Conservation (phyloP, 1,140 invertebrate genomes). For the Ridgeia piscesae region DNA sequence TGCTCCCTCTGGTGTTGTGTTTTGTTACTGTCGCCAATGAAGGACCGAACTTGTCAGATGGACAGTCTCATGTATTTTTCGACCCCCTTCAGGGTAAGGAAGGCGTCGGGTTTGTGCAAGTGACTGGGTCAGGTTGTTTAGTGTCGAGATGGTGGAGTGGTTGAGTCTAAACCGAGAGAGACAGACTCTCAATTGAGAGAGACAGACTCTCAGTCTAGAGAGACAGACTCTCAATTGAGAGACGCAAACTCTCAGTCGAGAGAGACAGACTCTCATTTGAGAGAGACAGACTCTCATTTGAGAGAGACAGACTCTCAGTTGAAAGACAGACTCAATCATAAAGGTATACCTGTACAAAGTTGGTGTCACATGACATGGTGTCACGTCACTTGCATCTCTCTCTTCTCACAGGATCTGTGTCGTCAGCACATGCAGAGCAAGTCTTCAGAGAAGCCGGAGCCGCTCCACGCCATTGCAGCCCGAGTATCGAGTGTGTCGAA, state of each 20-base stretch:
- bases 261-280: no score
- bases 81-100: neutral
- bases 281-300: no score
- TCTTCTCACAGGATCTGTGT: slow-evolving; percentile 76
- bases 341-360: neutral
- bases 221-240: no score
- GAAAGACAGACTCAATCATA: neutral
- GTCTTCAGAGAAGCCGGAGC: slow-evolving; percentile 57
- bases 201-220: no score
- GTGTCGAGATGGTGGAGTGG: no score
- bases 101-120: neutral
- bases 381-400: neutral
- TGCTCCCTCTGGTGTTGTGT: neutral
- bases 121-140: neutral
- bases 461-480: slow-evolving; percentile 62
- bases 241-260: no score
- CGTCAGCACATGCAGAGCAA: slow-evolving; percentile 90
- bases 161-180: no score
- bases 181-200: no score
- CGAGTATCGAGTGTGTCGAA: slow-evolving; percentile 77
- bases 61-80: neutral
- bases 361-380: neutral
- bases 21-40: neutral
- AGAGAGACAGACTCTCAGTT: neutral
- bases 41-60: neutral